Evolutionary conservation across 2,797 vertebrate genomes (phyloP).

Genomic region (Pyrocephalus nanus): DNA sequence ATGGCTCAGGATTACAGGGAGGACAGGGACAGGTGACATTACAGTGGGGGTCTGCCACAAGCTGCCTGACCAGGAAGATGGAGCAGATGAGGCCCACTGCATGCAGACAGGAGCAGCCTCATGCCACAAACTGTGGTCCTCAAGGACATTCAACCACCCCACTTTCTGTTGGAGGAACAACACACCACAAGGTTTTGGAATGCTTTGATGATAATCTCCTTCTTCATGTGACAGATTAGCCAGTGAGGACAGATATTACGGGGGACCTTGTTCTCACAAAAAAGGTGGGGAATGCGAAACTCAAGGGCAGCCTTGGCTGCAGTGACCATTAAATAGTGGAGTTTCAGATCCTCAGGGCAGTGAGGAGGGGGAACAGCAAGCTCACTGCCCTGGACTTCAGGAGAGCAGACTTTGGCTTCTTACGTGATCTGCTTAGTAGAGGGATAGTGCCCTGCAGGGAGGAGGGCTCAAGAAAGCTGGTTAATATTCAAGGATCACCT

Average conservation of each 20-base stretch:
- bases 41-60: neutral
- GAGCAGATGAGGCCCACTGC: neutral
- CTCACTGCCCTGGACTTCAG: neutral
- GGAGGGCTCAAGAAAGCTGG: neutral
- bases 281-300: neutral
- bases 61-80: neutral
- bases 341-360: neutral
- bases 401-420: neutral
- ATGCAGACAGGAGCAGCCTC: neutral
- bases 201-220: neutral
- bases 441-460: neutral
- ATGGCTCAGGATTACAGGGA: neutral
- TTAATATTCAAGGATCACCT: neutral
- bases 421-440: neutral
- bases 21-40: neutral
- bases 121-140: neutral
- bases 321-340: neutral
- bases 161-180: neutral
- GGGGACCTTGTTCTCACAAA: neutral
- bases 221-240: neutral
- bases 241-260: fast-evolving
- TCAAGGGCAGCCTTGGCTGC: neutral
- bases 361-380: too few species aligned
- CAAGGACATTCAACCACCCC: neutral
- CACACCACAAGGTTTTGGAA: neutral